These are phyloP conservation scores for Esox lucius DNA, from an alignment of 2,797 vertebrate genomes.

Conservation along the genomic window DNA sequence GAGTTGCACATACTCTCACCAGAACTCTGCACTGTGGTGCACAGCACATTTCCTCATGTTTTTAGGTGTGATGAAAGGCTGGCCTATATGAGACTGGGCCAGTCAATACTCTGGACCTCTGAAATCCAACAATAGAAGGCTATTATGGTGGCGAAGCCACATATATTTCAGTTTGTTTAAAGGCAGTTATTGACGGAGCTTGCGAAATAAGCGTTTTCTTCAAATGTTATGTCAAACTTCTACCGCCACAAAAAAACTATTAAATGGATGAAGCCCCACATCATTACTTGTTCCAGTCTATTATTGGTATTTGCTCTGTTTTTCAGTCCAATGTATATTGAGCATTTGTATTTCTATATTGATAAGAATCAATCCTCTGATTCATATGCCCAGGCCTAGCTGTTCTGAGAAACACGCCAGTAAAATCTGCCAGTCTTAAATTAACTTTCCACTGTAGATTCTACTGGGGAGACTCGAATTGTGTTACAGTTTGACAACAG, in stretches of 20 bases:
- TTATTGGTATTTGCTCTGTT: too few relatives aligned
- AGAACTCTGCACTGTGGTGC: background rate
- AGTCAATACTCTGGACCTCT: background rate
- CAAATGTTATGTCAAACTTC: too few relatives aligned
- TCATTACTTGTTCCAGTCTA: too few relatives aligned
- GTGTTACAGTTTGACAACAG: background rate
- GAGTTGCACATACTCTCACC: constrained; percentile 20
- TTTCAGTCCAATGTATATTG: constrained; percentile 6
- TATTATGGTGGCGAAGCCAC: background rate
- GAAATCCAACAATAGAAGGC: background rate
- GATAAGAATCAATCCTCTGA: constrained; percentile 2
- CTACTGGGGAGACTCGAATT: background rate
- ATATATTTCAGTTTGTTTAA: background rate
- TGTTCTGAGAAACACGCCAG: background rate
- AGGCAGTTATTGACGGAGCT: background rate
- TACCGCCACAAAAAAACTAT: too few relatives aligned
- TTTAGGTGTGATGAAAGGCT: background rate
- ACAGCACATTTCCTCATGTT: background rate
- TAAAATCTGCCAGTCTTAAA: background rate
- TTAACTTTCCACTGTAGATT: background rate
- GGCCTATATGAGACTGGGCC: background rate
- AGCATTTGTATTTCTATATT: background rate
- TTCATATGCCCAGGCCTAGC: background rate
- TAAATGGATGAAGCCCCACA: too few relatives aligned
- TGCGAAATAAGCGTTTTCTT: too few relatives aligned